phyloP scores from a whole-genome alignment of 2,797 vertebrate genomes.

The Oophaga sylvatica region DNA sequence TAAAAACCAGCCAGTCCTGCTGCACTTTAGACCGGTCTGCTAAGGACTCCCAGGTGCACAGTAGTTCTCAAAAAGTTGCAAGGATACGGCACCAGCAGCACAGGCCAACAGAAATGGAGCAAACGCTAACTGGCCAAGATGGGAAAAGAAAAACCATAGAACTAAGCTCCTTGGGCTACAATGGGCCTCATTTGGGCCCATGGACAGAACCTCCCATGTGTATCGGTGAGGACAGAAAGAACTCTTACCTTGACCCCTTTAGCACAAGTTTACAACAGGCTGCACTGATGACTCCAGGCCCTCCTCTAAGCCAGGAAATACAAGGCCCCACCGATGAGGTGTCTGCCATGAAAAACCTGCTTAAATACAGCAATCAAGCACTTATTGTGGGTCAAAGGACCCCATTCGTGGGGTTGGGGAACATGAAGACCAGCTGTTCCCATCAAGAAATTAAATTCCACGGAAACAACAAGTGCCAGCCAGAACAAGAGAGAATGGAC shows the following conservation, averaged over 20 bases:
- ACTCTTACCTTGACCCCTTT: conserved; percentile 87
- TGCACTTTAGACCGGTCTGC: conserved; percentile 85
- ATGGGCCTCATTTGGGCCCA: conserved; percentile 76
- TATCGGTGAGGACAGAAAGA: conserved; percentile 79
- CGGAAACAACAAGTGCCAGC: conserved; percentile 75
- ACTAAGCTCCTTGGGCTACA: conserved; percentile 82
- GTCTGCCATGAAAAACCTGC: conserved; percentile 92
- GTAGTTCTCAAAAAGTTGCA: conserved; percentile 85
- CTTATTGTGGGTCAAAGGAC: conserved; percentile 88
- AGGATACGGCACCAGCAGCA: conserved; percentile 96
- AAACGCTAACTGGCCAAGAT: conserved; percentile 70
- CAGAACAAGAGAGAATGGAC: conserved; percentile 84
- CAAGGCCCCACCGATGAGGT: conserved; percentile 80
- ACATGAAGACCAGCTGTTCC: conserved; percentile 86
- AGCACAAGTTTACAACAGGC: conserved; percentile 72
- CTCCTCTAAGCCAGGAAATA: conserved; percentile 71
- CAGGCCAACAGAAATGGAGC: conserved; percentile 72
- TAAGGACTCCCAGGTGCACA: conserved; percentile 66
- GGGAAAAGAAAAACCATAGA: conserved; percentile 87
- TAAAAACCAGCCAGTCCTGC: conserved; percentile 76
- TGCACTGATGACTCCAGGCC: conserved; percentile 72
- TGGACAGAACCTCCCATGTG: conserved; percentile 70
- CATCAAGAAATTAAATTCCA: conserved; percentile 83
- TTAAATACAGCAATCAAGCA: conserved; percentile 94
- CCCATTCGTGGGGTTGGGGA: conserved; percentile 85